Base-by-base conservation (phyloP, 2,113 vertebrate species). In the Piprites chloris region DNA sequence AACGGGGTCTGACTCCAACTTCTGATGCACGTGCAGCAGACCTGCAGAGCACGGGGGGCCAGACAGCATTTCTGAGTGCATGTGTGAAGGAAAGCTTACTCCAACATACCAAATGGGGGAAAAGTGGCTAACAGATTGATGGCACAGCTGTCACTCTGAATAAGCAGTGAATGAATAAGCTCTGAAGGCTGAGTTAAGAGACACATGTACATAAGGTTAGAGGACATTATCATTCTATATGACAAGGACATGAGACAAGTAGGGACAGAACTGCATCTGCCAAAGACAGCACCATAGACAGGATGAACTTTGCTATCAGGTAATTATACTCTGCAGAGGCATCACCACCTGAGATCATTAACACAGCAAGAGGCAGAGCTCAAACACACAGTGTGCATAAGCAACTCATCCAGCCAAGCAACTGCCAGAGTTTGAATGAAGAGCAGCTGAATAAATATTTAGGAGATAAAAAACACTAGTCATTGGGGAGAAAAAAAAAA, bases 131-230 rank as follows among this genome's bases (percentile, higher is more conserved):
- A 52, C 77, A 96, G 56, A 93, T 23, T 76, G 78, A 85, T 19
- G 58, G 63, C 37, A 83, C 87, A 93, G 87, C 92, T 91, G 84
- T 49, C 87, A 81, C 68, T 93, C 42, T n/a, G 78, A 93, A 79
- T 44, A 53, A 91, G 80, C 62, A 90, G 24, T 23, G 69, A 87
- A 94, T 50, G 50, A 87, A 71, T 35, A 78, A 91, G 46, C 41
- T 91, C 52, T 76, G 56, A 75, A 76, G 49, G n/a, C 53, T 56
- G 41, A 76, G 53, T 44, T 65, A 39, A 89, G n/a, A 93, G 27
- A 85, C 41, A 44, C 11, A 5, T 2, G 23, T 35, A 59, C 44
- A 15, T 52, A 56, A 61, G 19, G 9, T 61, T 56, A 62, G 28
- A 41, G 39, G 11, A 87, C 9, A n/a, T 35, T 16, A 79, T 27